These are phyloP conservation scores for Halichoeres trimaculatus DNA, from an alignment of 2,113 vertebrate species.

Conservation along the genomic window DNA sequence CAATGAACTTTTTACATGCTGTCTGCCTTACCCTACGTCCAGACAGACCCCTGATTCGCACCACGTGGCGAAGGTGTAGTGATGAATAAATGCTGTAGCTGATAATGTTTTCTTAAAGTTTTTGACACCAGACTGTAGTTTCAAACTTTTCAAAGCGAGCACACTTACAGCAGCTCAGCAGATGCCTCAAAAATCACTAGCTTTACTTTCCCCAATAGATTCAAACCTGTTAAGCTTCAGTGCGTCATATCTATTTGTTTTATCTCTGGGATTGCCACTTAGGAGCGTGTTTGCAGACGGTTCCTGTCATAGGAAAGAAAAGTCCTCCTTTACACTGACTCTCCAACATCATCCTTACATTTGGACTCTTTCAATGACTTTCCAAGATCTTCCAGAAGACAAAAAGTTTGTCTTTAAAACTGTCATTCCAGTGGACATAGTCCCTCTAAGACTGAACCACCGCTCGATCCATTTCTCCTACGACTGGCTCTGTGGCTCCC, in stretches of 20 bases:
- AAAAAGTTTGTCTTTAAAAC: background rate
- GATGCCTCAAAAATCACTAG: background rate
- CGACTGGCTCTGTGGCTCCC: constrained; percentile 14
- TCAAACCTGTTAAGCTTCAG: constrained; percentile 27
- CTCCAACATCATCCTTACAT: constrained; percentile 22
- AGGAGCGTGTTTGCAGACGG: constrained; percentile 43
- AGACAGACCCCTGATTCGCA: background rate
- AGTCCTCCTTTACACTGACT: constrained; percentile 21
- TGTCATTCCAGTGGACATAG: constrained; percentile 13
- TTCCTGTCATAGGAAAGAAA: constrained; percentile 29
- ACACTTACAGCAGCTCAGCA: background rate
- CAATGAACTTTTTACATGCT: constrained; percentile 18
- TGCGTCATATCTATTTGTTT: constrained; percentile 35
- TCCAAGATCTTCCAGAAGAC: constrained; percentile 77
- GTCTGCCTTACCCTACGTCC: constrained; percentile 1
- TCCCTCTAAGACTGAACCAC: background rate
- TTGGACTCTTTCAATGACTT: constrained; percentile 49
- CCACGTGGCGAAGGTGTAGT: background rate
- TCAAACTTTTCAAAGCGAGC: constrained; percentile 24
- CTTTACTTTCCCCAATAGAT: background rate
- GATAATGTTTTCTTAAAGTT: background rate
- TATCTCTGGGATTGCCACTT: constrained; percentile 50
- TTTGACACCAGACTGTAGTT: background rate
- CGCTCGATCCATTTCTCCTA: background rate
- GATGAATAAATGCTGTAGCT: background rate